These are phyloP conservation scores for Drosophila peninsularis DNA, from an alignment of 2,888 invertebrate species.

Conservation along the genomic window DNA sequence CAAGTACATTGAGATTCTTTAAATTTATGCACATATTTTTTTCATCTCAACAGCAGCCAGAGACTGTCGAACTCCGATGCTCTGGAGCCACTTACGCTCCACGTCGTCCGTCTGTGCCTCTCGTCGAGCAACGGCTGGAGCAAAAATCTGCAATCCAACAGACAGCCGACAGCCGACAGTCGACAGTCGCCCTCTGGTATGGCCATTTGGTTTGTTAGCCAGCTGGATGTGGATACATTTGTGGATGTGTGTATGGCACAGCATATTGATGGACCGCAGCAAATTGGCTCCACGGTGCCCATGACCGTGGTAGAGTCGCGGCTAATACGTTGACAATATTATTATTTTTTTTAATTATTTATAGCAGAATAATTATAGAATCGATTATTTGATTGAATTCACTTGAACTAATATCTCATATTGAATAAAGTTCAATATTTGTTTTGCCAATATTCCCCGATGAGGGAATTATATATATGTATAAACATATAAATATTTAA, in stretches of 20 bases:
- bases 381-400: no score
- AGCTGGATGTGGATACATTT: slow-evolving; percentile 35
- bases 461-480: no score
- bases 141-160: slow-evolving; percentile 47
- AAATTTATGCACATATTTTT: slow-evolving; percentile 80
- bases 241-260: slow-evolving; percentile 54
- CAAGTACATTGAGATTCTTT: slow-evolving; percentile 79
- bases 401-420: no score
- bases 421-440: not conserved
- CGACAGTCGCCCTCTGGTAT: slow-evolving; percentile 28
- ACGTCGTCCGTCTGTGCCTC: slow-evolving; percentile 20
- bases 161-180: slow-evolving; percentile 24
- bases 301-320: slow-evolving; percentile 50
- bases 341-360: not conserved
- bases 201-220: slow-evolving; percentile 54
- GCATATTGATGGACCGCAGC: slow-evolving; percentile 81
- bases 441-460: not conserved
- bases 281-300: slow-evolving; percentile 72
- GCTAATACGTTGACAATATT: not conserved
- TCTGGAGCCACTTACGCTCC: slow-evolving; percentile 77
- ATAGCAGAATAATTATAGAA: no score
- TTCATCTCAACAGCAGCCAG: slow-evolving; percentile 43
- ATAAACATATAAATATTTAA: no score
- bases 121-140: slow-evolving; percentile 17
- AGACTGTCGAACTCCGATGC: slow-evolving; percentile 40